Conservation (phyloP, 2,113 vertebrate genomes). For the Pholis gunnellus region DNA sequence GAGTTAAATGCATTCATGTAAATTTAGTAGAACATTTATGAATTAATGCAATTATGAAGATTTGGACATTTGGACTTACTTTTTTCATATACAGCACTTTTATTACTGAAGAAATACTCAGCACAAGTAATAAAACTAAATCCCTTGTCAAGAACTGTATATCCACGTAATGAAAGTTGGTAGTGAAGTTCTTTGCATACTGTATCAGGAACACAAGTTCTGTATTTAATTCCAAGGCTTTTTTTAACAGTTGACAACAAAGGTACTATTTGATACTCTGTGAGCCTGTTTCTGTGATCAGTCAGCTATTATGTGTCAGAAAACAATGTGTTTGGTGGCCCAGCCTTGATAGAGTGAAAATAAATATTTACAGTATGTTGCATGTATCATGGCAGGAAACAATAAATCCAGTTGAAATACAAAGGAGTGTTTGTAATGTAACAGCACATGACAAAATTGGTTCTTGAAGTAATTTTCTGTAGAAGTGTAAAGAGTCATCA, state of each 20-base stretch:
- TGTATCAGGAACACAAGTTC: neutral
- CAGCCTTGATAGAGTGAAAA: neutral
- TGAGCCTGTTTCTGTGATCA: neutral
- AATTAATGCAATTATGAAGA: neutral
- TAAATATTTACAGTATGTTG: neutral
- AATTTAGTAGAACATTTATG: neutral
- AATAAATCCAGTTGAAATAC: constrained; percentile 10
- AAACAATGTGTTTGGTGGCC: neutral
- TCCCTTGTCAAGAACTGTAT: neutral
- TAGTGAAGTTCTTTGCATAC: neutral
- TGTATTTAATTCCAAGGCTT: neutral
- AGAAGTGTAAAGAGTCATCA: constrained; percentile 13
- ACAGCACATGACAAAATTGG: constrained; percentile 24
- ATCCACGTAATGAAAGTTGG: neutral
- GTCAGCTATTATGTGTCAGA: neutral
- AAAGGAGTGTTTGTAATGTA: neutral
- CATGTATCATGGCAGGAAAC: neutral
- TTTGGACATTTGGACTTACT: neutral
- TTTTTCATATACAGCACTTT: neutral
- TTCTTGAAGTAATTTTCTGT: constrained; percentile 19
- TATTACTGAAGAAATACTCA: neutral
- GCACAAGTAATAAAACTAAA: neutral
- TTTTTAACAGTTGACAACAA: neutral
- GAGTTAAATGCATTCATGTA: neutral
- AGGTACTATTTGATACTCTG: neutral